These are phyloP conservation scores for Gallinago stenura DNA, from an alignment of 2,797 vertebrate genomes.

Conservation along the genomic window DNA sequence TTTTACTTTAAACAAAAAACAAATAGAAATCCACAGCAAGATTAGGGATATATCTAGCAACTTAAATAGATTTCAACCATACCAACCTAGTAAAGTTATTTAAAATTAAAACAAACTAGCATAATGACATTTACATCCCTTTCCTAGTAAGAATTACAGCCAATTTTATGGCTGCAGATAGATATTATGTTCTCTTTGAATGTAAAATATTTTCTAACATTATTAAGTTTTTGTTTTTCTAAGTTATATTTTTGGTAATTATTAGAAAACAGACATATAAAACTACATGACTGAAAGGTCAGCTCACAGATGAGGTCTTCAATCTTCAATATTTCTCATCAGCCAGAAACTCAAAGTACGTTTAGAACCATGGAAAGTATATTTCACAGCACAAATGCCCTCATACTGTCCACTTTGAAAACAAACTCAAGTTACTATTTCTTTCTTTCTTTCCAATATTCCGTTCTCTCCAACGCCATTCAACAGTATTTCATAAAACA, in stretches of 20 bases:
- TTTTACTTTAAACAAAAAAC: background rate
- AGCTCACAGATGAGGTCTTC: background rate
- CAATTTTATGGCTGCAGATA: background rate
- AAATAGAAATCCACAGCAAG: background rate
- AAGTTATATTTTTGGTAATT: background rate
- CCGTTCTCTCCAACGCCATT: background rate
- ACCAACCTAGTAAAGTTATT: background rate
- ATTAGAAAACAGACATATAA: background rate
- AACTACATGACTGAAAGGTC: background rate
- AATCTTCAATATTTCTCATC: background rate
- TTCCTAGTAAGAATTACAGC: background rate
- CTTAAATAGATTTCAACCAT: background rate
- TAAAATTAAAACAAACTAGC: background rate
- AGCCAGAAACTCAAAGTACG: background rate
- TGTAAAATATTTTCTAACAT: background rate
- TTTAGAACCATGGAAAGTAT: background rate
- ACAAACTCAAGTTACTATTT: background rate
- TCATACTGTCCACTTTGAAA: background rate
- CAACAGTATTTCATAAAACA: background rate
- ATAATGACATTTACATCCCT: fast-evolving
- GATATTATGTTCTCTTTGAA: too few species aligned
- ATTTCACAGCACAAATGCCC: background rate
- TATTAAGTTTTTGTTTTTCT: background rate
- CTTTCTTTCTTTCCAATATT: background rate
- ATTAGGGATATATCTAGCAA: background rate